phyloP scores from a whole-genome alignment of 92 coral and sea anemone genomes.

The Galaxea fascicularis region DNA sequence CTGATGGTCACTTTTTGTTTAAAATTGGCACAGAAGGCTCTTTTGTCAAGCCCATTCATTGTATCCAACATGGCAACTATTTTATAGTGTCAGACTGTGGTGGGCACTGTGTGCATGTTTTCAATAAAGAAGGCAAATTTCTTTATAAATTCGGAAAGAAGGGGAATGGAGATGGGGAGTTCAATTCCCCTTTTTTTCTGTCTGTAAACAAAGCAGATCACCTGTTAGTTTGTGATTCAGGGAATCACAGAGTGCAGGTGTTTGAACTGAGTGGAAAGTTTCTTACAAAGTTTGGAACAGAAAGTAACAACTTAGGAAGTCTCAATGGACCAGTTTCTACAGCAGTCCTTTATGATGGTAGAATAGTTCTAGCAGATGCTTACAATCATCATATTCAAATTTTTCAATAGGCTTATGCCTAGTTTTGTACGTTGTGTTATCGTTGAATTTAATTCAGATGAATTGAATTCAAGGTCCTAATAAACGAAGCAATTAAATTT shows the following conservation, averaged over 20 bases:
- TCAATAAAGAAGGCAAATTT: slow-evolving; percentile 16
- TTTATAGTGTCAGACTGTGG: background rate
- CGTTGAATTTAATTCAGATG: too few species aligned
- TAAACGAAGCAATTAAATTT: too few species aligned
- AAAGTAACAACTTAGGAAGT: background rate
- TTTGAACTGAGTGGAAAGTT: slow-evolving; percentile 21
- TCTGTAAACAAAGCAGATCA: slow-evolving; percentile 19
- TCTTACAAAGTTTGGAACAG: slow-evolving; percentile 18
- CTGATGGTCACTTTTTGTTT: background rate
- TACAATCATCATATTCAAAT: background rate
- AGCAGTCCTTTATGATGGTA: slow-evolving; percentile 8
- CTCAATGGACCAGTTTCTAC: background rate
- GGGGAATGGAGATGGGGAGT: slow-evolving; percentile 20
- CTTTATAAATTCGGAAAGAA: slow-evolving; percentile 24
- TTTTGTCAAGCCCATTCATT: slow-evolving; percentile 10
- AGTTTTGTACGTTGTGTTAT: too few species aligned
- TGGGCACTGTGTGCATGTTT: slow-evolving; percentile 28
- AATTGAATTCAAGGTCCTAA: too few species aligned
- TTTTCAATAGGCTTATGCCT: slow-evolving; percentile 5
- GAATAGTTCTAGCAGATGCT: background rate
- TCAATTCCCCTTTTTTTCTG: background rate
- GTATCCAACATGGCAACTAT: slow-evolving; percentile 13
- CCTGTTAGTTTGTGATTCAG: slow-evolving; percentile 21
- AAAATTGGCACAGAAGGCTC: background rate
- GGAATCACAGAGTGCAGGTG: slow-evolving; percentile 27